Percentiles rank a stretch among this genome's conserved stretches.
phyloP scores from a whole-genome alignment of 2,113 vertebrate genomes.

The Cephalopholis sonnerati region DNA sequence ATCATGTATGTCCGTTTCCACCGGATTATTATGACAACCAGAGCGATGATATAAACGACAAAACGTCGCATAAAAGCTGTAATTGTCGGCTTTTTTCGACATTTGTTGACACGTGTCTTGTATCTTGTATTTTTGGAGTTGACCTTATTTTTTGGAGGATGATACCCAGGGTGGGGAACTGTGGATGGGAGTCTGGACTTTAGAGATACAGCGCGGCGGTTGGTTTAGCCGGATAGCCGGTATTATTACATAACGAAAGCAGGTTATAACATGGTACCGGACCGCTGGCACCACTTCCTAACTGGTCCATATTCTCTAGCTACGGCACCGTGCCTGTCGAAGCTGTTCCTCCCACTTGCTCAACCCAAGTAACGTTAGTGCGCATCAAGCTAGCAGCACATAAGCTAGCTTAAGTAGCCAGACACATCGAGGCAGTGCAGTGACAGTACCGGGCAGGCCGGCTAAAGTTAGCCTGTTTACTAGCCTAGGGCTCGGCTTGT shows the following conservation, averaged over 20 bases:
- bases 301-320: constrained; percentile 42
- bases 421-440: constrained; percentile 3
- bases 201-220: neutral
- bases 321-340: constrained; percentile 10
- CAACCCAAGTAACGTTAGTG: constrained; percentile 36
- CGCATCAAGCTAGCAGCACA: constrained; percentile 64
- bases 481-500: neutral
- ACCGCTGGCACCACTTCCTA: constrained; percentile 25
- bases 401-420: constrained; percentile 60
- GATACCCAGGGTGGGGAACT: constrained; percentile 21
- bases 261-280: neutral
- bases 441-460: constrained; percentile 47
- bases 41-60: fast-evolving
- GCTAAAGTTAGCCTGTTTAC: constrained; percentile 58
- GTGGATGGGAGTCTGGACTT: constrained; percentile 1
- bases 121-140: constrained; percentile 53
- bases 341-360: constrained; percentile 57
- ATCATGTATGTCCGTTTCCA: fast-evolving
- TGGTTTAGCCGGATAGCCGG: neutral
- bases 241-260: neutral
- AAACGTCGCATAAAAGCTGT: neutral
- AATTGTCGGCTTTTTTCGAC: constrained; percentile 13
- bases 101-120: constrained; percentile 70
- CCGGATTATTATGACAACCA: neutral
- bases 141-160: constrained; percentile 72